Percentiles rank a stretch among this genome's conserved stretches.
Conservation (phyloP, 2,888 invertebrate genomes). For the Netelia melanura region DNA sequence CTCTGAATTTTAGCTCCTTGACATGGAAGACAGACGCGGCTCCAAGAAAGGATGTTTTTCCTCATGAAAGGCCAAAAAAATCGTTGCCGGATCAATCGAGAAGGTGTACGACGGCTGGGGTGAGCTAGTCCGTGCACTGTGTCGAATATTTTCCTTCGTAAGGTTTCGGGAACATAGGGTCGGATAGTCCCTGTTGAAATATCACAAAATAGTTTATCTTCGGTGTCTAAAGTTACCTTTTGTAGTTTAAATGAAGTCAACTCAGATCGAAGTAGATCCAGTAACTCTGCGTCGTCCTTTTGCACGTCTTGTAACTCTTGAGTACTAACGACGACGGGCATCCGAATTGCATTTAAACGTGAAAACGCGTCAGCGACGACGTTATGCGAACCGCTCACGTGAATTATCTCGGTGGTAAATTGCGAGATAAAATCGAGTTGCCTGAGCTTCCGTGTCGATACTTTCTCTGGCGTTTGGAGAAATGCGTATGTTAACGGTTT, state of each 20-base stretch:
- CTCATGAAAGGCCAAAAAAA: conserved; percentile 72
- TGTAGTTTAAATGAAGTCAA: conserved; percentile 18
- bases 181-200: conserved; percentile 52
- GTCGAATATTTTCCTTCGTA: conserved; percentile 64
- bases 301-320: conserved; percentile 26
- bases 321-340: conserved; percentile 27
- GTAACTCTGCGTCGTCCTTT: conserved; percentile 37
- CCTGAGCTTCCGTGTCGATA: conserved; percentile 37
- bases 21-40: conserved; percentile 74
- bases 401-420: conserved; percentile 45
- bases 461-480: conserved; percentile 35
- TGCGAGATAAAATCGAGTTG: conserved; percentile 60
- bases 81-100: conserved; percentile 67
- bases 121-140: conserved; percentile 64
- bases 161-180: conserved; percentile 67
- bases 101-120: conserved; percentile 66
- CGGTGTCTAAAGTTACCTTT: not conserved
- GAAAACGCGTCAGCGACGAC: conserved; percentile 54
- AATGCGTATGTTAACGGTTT: conserved; percentile 25
- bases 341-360: conserved; percentile 26
- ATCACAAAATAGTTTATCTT: conserved; percentile 57
- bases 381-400: conserved; percentile 30
- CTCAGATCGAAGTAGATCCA: not conserved
- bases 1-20: conserved; percentile 76
- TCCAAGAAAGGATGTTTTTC: conserved; percentile 71